Conservation (phyloP, 1,140 invertebrate species). For the Philotrypesis tridentata region DNA sequence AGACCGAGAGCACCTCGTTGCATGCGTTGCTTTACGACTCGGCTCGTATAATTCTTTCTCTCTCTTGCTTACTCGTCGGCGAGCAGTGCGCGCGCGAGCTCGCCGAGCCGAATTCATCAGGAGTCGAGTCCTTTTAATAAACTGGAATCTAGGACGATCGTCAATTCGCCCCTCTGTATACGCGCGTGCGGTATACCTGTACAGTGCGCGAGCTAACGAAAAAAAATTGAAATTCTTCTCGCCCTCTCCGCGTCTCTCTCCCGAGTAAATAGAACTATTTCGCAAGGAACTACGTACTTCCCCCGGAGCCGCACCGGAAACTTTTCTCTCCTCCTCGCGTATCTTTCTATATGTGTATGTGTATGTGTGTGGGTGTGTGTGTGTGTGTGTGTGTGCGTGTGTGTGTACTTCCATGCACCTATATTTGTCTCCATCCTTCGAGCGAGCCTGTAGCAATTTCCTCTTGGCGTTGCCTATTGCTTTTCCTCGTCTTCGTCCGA, state of each 20-base stretch:
- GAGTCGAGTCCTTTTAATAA: not conserved
- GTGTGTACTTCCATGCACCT: slow-evolving; percentile 7
- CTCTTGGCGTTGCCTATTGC: slow-evolving; percentile 4
- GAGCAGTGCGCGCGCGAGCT: too few species aligned
- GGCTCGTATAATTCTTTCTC: not conserved
- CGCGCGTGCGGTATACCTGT: too few species aligned
- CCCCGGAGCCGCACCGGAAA: not conserved
- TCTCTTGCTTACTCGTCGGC: not conserved
- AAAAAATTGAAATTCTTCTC: slow-evolving; percentile 19
- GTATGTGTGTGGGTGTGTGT: too few species aligned
- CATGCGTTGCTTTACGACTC: too few species aligned
- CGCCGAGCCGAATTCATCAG: not conserved
- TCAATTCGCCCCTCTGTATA: not conserved
- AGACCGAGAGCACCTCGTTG: not conserved
- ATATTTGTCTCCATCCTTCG: slow-evolving; percentile 34
- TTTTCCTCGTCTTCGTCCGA: not conserved
- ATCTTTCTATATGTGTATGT: too few species aligned
- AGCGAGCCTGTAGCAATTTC: slow-evolving; percentile 24
- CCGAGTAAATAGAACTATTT: slow-evolving; percentile 27
- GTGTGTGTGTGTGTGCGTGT: too few species aligned
- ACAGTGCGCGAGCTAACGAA: not conserved
- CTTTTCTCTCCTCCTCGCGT: too few species aligned
- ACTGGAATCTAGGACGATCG: not conserved
- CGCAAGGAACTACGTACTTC: not conserved
- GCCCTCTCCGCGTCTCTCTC: too few species aligned